Base-by-base conservation (phyloP, 2,888 invertebrate genomes). In the Microchrysa polita region DNA sequence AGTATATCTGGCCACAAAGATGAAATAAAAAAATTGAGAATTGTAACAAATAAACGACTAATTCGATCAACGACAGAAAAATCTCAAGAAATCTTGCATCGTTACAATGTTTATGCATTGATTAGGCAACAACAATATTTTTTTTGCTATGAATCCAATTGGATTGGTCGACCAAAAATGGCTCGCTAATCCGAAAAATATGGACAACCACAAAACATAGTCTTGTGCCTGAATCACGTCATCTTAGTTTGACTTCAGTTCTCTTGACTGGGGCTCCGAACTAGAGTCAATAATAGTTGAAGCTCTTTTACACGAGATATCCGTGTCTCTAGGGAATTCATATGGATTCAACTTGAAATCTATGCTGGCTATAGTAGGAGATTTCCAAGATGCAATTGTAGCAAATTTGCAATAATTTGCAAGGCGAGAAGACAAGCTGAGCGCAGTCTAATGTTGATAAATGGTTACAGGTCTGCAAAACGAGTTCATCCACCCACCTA, bases 331-430 rank as follows among this genome's bases (percentile, higher is more conserved):
- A 7, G 48, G 48, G 48, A 48, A 48, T 10, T 4, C 16, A 48
- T 48, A 48, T 12, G 16, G 12, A 48, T 7, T 48, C 14, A 34
- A 34, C 27, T 34, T 34, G 27, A 34, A 34, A 34, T 34, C 27
- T 34, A 34, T 34, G 27, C 7, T 5, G 2, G 27, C 7, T 34
- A n/a, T n/a, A 7, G 27, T 4, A 10, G 48, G 48, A 48, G 48
- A 48, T 48, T 48, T 48, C 48, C n/a, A 10, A 48, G 48, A 48
- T n/a, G 48, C 48, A 48, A 48, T 48, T 48, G 12, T n/a, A 48
- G 48, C 48, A 48, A 48, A 48, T 48, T 48, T 48, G 48, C 48
- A 48, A 10, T 48, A 48, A 48, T 48, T 48, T 48, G 48, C 48
- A 48, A 48, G 12, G 48, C 14, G 16, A 48, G 48, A 48, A 48